These are phyloP conservation scores for Cyclina sinensis DNA, from an alignment of 1,140 invertebrate species.

Conservation along the genomic window DNA sequence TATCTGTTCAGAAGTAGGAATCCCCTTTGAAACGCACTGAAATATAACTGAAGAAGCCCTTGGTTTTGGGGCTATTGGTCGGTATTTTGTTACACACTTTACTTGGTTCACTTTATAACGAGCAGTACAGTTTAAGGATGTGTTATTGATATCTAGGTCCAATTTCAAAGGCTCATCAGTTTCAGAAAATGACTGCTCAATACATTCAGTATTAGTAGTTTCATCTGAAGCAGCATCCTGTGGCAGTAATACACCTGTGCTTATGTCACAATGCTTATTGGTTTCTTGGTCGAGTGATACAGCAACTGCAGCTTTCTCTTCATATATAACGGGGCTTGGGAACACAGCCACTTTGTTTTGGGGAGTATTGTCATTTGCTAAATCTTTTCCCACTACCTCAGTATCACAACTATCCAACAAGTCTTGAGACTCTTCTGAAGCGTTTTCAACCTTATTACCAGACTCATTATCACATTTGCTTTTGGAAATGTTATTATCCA, in stretches of 20 bases:
- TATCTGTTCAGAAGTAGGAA: not conserved
- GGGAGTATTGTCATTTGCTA: no score
- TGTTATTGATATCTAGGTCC: constrained; percentile 36
- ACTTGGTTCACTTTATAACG: constrained; percentile 48
- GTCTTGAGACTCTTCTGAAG: no score
- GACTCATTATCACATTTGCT: no score
- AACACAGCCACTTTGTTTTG: no score
- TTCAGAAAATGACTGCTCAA: not conserved
- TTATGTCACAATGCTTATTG: not conserved
- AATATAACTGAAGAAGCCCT: not conserved
- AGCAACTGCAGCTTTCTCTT: not conserved
- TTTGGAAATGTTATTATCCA: no score
- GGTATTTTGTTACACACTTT: not conserved
- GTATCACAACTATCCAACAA: no score
- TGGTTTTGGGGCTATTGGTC: constrained; percentile 21
- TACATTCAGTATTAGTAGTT: not conserved
- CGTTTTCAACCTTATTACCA: no score
- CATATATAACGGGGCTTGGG: not conserved
- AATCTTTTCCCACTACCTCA: no score
- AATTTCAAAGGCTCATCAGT: not conserved
- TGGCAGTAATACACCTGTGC: not conserved
- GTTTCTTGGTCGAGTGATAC: not conserved
- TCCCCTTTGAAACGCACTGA: not conserved
- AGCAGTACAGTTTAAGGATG: constrained; percentile 53
- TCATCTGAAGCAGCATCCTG: not conserved